Conservation (phyloP, 2,888 invertebrate genomes). For the Ganaspis brasiliensis region DNA sequence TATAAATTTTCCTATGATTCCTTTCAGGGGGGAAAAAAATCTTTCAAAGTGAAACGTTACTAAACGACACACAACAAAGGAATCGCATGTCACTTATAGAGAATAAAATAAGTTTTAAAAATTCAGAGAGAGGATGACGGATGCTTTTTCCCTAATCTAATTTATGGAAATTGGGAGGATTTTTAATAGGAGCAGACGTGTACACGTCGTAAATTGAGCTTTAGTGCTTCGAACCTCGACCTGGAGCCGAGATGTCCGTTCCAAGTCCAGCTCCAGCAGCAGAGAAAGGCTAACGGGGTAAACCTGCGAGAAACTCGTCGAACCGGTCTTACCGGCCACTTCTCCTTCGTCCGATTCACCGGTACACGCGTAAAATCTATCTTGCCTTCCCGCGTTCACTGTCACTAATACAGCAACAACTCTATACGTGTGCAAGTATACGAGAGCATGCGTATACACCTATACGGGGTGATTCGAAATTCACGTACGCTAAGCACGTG, state of each 20-base stretch:
- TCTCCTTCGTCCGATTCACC: slow-evolving; percentile 7
- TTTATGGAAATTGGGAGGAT: neutral
- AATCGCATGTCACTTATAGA: too few species aligned
- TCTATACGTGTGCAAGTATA: neutral
- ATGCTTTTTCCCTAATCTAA: neutral
- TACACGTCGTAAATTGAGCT: slow-evolving; percentile 29
- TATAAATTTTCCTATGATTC: too few species aligned
- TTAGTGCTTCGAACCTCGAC: slow-evolving; percentile 20
- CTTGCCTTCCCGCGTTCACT: slow-evolving; percentile 2
- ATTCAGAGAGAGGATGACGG: neutral
- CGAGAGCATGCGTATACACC: neutral
- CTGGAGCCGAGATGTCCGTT: slow-evolving; percentile 33
- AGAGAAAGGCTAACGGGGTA: slow-evolving; percentile 73
- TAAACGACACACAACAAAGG: too few species aligned
- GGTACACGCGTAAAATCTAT: slow-evolving; percentile 25
- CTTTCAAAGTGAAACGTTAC: too few species aligned
- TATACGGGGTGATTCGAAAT: slow-evolving; percentile 35
- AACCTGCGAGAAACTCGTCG: slow-evolving; percentile 75
- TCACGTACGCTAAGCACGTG: slow-evolving; percentile 7
- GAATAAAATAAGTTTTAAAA: neutral
- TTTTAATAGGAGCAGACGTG: slow-evolving; percentile 8
- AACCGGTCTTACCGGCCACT: slow-evolving; percentile 73
- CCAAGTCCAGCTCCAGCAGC: neutral
- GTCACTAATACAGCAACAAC: slow-evolving; percentile 5
- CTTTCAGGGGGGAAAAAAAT: too few species aligned